Evolutionary conservation across 1,140 invertebrate species (phyloP).

Genomic region (Anoplophora glabripennis): DNA sequence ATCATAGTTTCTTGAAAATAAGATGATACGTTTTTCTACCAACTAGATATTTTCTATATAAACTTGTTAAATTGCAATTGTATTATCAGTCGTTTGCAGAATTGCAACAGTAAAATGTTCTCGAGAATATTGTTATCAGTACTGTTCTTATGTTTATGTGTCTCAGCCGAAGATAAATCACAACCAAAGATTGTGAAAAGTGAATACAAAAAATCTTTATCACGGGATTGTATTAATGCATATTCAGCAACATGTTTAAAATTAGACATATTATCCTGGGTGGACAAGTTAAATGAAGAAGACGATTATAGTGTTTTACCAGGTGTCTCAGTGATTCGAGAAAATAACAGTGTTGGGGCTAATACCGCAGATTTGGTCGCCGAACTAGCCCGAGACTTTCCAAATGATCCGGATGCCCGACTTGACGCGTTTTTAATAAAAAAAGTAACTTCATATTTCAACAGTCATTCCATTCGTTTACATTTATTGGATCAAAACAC

Average conservation of each 20-base stretch:
- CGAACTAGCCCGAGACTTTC: constrained; percentile 69
- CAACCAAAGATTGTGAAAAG: constrained; percentile 32
- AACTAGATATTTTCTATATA: constrained; percentile 27
- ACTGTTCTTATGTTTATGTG: constrained; percentile 21
- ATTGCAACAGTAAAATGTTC: constrained; percentile 3
- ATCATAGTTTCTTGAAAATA: constrained; percentile 20
- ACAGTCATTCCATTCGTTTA: constrained; percentile 69
- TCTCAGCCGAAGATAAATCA: constrained; percentile 19
- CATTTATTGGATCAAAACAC: constrained; percentile 65
- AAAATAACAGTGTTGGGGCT: constrained; percentile 56
- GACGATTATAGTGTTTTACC: constrained; percentile 64
- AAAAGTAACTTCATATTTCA: constrained; percentile 68
- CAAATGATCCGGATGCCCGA: constrained; percentile 70
- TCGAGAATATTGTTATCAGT: constrained; percentile 22
- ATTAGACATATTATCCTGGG: constrained; percentile 72
- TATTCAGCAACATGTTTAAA: constrained; percentile 76
- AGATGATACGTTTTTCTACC: constrained; percentile 26
- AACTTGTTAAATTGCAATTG: constrained; percentile 8
- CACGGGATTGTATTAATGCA: constrained; percentile 64
- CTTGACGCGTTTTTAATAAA: constrained; percentile 72
- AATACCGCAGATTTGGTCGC: constrained; percentile 65
- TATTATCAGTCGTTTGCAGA: not conserved
- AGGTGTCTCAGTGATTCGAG: constrained; percentile 68
- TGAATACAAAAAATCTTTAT: constrained; percentile 47
- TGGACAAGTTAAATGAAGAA: constrained; percentile 67